Conservation (phyloP, 2,888 invertebrate species). For the Bembecia ichneumoniformis region DNA sequence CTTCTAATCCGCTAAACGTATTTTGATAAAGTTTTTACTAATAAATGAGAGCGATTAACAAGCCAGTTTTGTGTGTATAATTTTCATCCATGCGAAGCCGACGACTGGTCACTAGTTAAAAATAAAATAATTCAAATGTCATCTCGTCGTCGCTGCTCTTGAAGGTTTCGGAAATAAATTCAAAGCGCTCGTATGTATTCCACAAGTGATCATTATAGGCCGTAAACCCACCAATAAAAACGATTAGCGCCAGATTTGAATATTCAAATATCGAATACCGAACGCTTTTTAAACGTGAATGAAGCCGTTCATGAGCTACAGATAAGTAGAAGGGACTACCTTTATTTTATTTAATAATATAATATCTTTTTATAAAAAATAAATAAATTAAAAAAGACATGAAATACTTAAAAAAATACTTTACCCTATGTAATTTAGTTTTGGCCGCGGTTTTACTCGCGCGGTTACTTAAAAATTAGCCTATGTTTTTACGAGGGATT, state of each 20-base stretch:
- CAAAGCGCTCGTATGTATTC: conserved; percentile 30
- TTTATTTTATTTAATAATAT: no score
- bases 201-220: conserved; percentile 55
- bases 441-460: no score
- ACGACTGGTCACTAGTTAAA: not conserved
- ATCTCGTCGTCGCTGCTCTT: conserved; percentile 16
- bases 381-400: no score
- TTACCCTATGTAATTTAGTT: no score
- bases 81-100: no score
- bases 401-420: no score
- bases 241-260: conserved; percentile 59
- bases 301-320: conserved; percentile 19
- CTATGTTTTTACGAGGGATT: no score
- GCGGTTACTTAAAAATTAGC: no score
- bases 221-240: conserved; percentile 66
- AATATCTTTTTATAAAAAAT: no score
- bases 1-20: no score
- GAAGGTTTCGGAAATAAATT: conserved; percentile 26
- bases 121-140: conserved; percentile 13
- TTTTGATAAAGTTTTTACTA: conserved; percentile 4
- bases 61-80: no score
- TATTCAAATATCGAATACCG: conserved; percentile 52
- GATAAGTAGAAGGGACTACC: not conserved
- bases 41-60: not conserved
- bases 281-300: conserved; percentile 40